Evolutionary conservation across 2,797 vertebrate species (phyloP), one percentile per base, ranked within the genome.

Genomic region (Pipistrellus pygmaeus): DNA sequence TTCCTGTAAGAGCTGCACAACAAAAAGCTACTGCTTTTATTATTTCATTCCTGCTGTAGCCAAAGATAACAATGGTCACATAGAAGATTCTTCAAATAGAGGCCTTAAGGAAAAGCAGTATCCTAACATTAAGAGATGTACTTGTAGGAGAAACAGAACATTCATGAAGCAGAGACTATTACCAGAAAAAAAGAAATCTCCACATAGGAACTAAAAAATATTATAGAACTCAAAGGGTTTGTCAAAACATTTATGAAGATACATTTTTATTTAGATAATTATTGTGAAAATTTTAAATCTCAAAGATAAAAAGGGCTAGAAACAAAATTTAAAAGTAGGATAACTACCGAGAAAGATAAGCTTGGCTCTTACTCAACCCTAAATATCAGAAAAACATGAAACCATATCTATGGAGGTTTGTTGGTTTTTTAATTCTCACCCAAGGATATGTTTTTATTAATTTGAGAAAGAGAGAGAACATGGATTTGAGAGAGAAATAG

Each of bases 221-320:
- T 46, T 53, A 57, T 57, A 35, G 73, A 77, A 84, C 8, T 55
- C 23, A 90, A 51, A 92, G 15, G 2, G 9, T 78, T 81, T 44
- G 9, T 75, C 20, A 62, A 46, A 95, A 72, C 71, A 51, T 75
- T 80, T 27, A 48, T 51, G 32, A 83, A 93, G 62, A 75, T 82
- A 1, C 9, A 48, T 51, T 53, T 64, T 80, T 20, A 84, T 80
- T 20, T 12, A 77, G 38, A 69, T 30, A 76, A 87, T 84, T 88
- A 82, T 25, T 53, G 30, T 60, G 68, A 94, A 20, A 15, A 68
- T 90, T 90, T 92, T 25, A 81, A 95, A 66, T 77, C 68, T 12
- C 73, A 76, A 84, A 92, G 78, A 85, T n/a, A 84, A 73, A 46
- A n/a, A 69, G 57, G 57, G 25, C 20, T 75, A 53, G 85, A 84